phyloP scores from a whole-genome alignment of 1,140 invertebrate genomes.

The Hypothenemus hampei region DNA sequence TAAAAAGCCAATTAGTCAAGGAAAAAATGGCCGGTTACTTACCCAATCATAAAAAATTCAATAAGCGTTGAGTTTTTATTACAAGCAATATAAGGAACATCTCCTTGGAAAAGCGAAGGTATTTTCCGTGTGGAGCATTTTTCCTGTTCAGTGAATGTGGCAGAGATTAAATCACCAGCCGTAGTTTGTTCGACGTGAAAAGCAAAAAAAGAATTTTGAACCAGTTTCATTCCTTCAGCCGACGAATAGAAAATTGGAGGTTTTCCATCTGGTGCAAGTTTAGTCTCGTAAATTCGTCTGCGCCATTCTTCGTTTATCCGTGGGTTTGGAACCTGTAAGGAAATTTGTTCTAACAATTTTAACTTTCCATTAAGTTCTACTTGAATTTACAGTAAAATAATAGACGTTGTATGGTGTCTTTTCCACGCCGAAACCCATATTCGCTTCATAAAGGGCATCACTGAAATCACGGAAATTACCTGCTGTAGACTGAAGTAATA shows the following conservation, averaged over 20 bases:
- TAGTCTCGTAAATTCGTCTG: conserved; percentile 55
- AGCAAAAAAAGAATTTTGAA: conserved; percentile 56
- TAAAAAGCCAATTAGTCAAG: too few species aligned
- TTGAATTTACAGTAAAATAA: conserved; percentile 48
- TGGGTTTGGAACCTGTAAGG: conserved; percentile 45
- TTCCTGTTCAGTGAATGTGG: conserved; percentile 57
- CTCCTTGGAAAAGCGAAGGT: conserved; percentile 51
- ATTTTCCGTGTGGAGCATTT: conserved; percentile 60
- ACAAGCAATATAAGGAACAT: conserved; percentile 51
- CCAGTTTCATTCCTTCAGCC: conserved; percentile 52
- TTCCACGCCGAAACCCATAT: conserved; percentile 55
- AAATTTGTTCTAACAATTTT: too few species aligned
- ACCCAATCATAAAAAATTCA: conserved; percentile 59
- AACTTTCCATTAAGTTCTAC: not conserved
- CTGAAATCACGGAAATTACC: conserved; percentile 45
- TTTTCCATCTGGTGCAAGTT: conserved; percentile 52
- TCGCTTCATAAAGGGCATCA: conserved; percentile 49
- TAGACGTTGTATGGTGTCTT: conserved; percentile 54
- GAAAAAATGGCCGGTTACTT: too few species aligned
- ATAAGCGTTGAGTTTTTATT: conserved; percentile 53
- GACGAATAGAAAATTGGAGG: conserved; percentile 51
- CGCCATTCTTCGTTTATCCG: conserved; percentile 42
- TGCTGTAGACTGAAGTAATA: conserved; percentile 48
- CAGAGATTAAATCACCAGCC: conserved; percentile 55
- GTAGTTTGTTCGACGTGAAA: conserved; percentile 56